A percentile compares a stretch with the other conserved stretches of the same genome.
Conservation (phyloP, 1,140 invertebrate species). For the Lordiphosa clarofinis region DNA sequence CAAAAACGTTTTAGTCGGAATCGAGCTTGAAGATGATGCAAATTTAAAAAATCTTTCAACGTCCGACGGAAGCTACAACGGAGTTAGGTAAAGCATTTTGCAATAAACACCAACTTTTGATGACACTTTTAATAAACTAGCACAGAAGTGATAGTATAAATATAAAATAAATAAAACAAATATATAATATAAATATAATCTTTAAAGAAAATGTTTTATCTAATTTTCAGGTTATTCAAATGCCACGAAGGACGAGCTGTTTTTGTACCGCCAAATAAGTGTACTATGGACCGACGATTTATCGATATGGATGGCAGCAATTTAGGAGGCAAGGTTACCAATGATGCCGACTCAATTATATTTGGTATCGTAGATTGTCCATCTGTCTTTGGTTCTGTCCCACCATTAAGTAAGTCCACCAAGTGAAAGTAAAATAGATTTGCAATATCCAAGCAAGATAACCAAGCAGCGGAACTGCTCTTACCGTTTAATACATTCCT, state of each 20-base stretch:
- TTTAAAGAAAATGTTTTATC: not conserved
- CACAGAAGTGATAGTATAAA: not conserved
- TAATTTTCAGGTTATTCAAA: constrained; percentile 47
- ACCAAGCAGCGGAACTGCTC: too few relatives aligned
- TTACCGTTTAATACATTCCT: too few relatives aligned
- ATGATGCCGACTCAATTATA: constrained; percentile 41
- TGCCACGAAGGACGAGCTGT: constrained; percentile 82
- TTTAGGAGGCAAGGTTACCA: constrained; percentile 22
- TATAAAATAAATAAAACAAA: not conserved
- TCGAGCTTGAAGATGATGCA: constrained; percentile 88
- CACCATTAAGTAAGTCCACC: constrained; percentile 84
- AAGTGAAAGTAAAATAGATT: too few relatives aligned
- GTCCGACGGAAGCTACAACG: constrained; percentile 89
- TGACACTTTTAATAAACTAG: too few relatives aligned
- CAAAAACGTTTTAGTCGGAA: constrained; percentile 80
- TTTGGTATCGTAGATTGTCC: constrained; percentile 85
- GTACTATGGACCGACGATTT: constrained; percentile 89
- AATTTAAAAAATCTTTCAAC: constrained; percentile 81
- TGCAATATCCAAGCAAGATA: too few relatives aligned
- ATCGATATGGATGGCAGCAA: constrained; percentile 81
- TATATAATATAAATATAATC: too few relatives aligned
- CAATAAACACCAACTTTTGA: not conserved
- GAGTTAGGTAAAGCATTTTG: constrained; percentile 67
- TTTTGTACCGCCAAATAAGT: constrained; percentile 89
- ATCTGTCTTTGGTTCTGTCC: constrained; percentile 88